These are phyloP conservation scores for Vireo griseus DNA, from an alignment of 2,797 vertebrate genomes.

Conservation along the genomic window DNA sequence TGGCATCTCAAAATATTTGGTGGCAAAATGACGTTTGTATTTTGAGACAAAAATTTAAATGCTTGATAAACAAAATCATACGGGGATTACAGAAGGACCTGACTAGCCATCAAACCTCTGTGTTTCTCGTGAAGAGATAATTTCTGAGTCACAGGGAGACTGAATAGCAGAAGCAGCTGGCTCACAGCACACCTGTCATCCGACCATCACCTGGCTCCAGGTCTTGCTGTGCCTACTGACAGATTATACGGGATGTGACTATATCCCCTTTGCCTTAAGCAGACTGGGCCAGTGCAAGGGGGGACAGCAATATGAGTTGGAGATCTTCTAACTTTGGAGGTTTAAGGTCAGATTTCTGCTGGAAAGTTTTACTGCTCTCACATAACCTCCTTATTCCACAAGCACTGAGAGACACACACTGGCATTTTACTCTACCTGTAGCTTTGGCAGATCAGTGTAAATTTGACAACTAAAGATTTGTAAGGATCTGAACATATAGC, in stretches of 20 bases:
- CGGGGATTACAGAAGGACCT: background rate
- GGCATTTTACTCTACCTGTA: background rate
- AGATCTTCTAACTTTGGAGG: background rate
- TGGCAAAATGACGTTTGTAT: rapidly evolving
- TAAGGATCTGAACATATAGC: background rate
- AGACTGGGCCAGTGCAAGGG: background rate
- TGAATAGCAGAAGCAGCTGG: background rate
- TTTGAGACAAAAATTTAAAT: background rate
- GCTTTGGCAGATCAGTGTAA: background rate
- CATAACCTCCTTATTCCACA: background rate
- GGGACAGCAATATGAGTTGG: background rate
- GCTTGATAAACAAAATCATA: background rate
- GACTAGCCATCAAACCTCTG: background rate
- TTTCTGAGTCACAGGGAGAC: background rate
- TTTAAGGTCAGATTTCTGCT: background rate
- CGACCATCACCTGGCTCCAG: rapidly evolving
- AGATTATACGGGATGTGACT: rapidly evolving
- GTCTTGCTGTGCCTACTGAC: background rate
- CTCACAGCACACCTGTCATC: rapidly evolving
- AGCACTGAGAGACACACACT: background rate
- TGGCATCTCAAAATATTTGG: background rate
- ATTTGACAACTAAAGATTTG: background rate
- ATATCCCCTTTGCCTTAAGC: background rate
- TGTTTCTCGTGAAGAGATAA: background rate
- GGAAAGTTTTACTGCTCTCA: background rate